phyloP scores from a whole-genome alignment of 2,888 invertebrate species.

The Leptopilina syphax region DNA sequence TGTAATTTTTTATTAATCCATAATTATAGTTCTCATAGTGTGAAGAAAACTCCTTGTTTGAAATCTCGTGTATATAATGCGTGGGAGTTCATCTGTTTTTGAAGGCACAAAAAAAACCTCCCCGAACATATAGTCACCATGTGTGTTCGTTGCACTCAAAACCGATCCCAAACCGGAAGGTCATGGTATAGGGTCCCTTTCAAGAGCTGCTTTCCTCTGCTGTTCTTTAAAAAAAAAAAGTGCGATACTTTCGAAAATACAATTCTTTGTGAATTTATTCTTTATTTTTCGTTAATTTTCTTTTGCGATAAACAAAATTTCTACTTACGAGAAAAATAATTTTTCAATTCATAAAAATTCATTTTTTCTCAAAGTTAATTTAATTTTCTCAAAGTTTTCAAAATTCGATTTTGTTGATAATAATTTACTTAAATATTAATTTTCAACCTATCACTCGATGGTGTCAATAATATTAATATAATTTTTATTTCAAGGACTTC shows the following conservation, averaged over 20 bases:
- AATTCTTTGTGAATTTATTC: background rate
- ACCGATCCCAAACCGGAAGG: slow-evolving; percentile 35
- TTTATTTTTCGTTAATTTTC: background rate
- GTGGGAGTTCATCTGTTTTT: slow-evolving; percentile 29
- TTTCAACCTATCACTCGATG: too few relatives aligned
- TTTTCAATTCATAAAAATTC: too few relatives aligned
- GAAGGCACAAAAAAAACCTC: background rate
- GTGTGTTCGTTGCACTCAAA: slow-evolving; percentile 37
- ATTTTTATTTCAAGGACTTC: too few relatives aligned
- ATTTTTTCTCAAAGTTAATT: too few relatives aligned
- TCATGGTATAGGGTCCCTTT: slow-evolving; percentile 20
- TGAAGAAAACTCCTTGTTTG: slow-evolving; percentile 13
- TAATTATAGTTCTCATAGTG: background rate
- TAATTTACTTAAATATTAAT: too few relatives aligned
- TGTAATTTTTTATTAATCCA: too few relatives aligned
- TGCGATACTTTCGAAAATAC: slow-evolving; percentile 28
- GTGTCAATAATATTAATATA: too few relatives aligned
- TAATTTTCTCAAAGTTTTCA: too few relatives aligned
- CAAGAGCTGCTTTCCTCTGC: slow-evolving; percentile 6
- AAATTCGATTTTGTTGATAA: too few relatives aligned
- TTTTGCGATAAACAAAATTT: too few relatives aligned
- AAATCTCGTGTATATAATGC: slow-evolving; percentile 1
- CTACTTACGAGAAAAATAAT: too few relatives aligned
- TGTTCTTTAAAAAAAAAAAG: slow-evolving; percentile 21
- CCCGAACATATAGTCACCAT: slow-evolving; percentile 4